These are phyloP conservation scores for Glaucomys volans DNA, from an alignment of 2,113 vertebrate genomes.

Conservation along the genomic window DNA sequence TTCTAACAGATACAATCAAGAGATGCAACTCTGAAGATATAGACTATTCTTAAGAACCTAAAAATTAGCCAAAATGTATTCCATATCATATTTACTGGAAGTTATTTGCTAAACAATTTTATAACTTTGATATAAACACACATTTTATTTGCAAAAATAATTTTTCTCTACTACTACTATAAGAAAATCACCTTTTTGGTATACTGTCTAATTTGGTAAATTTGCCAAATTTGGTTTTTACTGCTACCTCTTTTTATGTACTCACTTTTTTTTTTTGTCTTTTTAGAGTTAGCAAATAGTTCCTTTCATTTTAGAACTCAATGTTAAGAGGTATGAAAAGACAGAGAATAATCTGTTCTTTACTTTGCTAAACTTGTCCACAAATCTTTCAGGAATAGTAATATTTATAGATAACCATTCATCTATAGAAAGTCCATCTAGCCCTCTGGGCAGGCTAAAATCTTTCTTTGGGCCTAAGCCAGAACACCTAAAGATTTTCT, in stretches of 20 bases:
- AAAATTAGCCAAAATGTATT: conserved; percentile 27
- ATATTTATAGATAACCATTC: conserved; percentile 25
- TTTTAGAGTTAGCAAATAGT: not conserved
- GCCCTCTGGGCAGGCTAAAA: not conserved
- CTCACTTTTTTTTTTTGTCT: not conserved
- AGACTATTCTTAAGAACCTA: not conserved
- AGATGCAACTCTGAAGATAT: not conserved
- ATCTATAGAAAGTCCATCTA: not conserved
- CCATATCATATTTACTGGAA: not conserved
- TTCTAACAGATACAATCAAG: not conserved
- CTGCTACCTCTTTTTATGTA: not conserved
- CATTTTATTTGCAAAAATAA: conserved; percentile 40
- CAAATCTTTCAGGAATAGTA: conserved; percentile 23
- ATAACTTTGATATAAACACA: not conserved
- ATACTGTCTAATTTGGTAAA: conserved; percentile 42
- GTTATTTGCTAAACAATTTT: conserved; percentile 42
- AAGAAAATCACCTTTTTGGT: conserved; percentile 2
- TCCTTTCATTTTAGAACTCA: not conserved
- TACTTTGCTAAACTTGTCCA: conserved; percentile 51
- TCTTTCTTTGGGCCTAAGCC: not conserved
- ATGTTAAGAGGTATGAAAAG: not conserved
- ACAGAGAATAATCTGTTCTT: not conserved
- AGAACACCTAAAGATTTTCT: not conserved
- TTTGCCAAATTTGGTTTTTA: conserved; percentile 28
- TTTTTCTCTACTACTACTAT: not conserved